Evolutionary conservation across 2,113 vertebrate species (phyloP).

Genomic region (Miniopterus natalensis): DNA sequence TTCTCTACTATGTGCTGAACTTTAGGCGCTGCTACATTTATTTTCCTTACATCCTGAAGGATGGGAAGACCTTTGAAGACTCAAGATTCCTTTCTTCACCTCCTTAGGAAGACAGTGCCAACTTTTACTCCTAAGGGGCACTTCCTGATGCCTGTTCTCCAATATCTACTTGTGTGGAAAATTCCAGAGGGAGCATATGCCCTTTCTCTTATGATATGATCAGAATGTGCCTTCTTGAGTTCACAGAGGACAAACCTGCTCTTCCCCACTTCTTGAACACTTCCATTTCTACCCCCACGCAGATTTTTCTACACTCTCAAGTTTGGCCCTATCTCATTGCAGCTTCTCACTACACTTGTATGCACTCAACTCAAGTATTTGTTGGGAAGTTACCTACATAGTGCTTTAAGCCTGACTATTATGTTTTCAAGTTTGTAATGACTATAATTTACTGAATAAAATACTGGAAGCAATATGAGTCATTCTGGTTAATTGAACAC

Average conservation of each 20-base stretch:
- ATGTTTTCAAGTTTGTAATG: conserved; percentile 13
- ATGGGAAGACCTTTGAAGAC: background rate
- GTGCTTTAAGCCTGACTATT: background rate
- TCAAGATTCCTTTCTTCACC: background rate
- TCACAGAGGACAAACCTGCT: background rate
- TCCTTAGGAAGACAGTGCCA: background rate
- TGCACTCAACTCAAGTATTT: conserved; percentile 19
- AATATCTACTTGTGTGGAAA: background rate
- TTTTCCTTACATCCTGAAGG: background rate
- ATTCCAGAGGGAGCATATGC: background rate
- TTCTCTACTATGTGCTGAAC: background rate
- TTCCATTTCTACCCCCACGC: background rate
- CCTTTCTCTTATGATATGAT: background rate
- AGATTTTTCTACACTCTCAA: background rate
- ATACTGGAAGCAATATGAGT: conserved; percentile 3
- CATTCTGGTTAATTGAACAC: conserved; percentile 47
- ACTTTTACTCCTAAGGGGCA: background rate
- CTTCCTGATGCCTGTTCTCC: background rate
- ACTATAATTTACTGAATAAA: background rate
- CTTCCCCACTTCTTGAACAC: background rate
- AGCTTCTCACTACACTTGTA: background rate
- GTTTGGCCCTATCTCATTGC: background rate
- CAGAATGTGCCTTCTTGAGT: background rate
- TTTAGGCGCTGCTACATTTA: background rate
- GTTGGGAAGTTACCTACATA: background rate